Base-by-base conservation (phyloP, 2,113 vertebrate species). In the Oryzias curvinotus region DNA sequence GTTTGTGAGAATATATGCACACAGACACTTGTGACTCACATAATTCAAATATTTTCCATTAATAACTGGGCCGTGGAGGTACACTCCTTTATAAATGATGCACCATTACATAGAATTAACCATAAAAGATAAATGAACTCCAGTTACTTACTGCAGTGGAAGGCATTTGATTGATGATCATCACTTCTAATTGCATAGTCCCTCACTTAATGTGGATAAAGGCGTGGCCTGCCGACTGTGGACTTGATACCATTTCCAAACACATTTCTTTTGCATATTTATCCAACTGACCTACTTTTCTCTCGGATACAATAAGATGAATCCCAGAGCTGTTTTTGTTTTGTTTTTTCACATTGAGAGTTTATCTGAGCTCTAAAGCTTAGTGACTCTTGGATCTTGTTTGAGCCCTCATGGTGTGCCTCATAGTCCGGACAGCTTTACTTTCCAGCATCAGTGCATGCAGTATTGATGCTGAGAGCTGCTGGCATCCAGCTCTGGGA, bases 1-100 rank as follows among this genome's bases (percentile, higher is more conserved):
- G 97, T 99, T 62, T 90, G 95, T 92, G 81, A 52, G 10, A 52
- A 56, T 62, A 44, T 28, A n/a, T 26, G 25, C 56, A 68, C 54
- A 58, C 64, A 28, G 4, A 64, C 62, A 36, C 36, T 36, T 36
- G 3, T 12, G 36, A 36, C 36, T 7, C 19, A 47, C 18, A 81
- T 75, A 71, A 81, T 71, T 41, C 48, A 81, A 3, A 23, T 17
- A 1, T 14, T 71, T 45, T 18, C 19, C 65, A 77, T 83, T 79
- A 5, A 82, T 73, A n/a, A 18, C 17, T 51, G 44, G 46, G 55
- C 46, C 55, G 60, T 52, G 44, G 43, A 74, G 77, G 61, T 13
- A 10, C 36, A 36, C n/a, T 56, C 17, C 47, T 43, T 51, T 67
- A 17, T 59, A 67, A 63, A 30, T 60, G 63, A 46, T 68, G 43